Base-by-base conservation (phyloP, 2,113 vertebrate genomes). In the Nycticorax nycticorax region DNA sequence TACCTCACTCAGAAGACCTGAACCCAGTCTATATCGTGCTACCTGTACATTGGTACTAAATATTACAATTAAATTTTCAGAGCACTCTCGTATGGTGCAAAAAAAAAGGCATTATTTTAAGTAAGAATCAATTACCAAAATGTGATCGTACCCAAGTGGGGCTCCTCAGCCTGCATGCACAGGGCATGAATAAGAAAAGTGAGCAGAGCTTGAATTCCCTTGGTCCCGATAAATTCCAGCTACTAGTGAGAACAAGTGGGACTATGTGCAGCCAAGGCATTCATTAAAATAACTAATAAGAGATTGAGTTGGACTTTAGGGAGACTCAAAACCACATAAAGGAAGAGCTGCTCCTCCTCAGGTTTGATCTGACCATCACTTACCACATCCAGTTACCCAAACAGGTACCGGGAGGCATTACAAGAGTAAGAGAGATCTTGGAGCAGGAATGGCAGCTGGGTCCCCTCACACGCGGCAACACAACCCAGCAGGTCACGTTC, bases 401-500 rank as follows among this genome's bases (percentile, higher is more conserved):
- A 57, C 14, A 52, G 43, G 8, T 33, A 66, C 28, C 7, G 1
- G 47, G 73, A 59, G 32, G 24, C 60, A 12, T 19, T 7, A 14
- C 28, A 48, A 8, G 23, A 62, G 10, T 12, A 33, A 8, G 0
- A 0, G 24, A 27, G 37, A 24, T 4, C 3, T 12, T 0, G 21
- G 10, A 39, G 26, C 28, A 55, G 47, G 14, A 91, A 68, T 6
- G 23, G 62, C 27, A 75, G n/a, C 17, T 0, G 0, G 6, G 21
- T 71, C 76, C 30, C 33, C 50, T 67, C 10, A 1, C 17, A 57
- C 8, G 9, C 0, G 0, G 60, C 32, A 63, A 23, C 35, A 35
- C 33, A 30, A 24, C 3, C 8, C 50, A 39, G n/a, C 32, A 48
- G 32, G 43, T 47, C 20, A 59, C 2, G 0, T 10, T 41, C 32